Evolutionary conservation across 2,797 vertebrate genomes (phyloP).

Genomic region (Oryzias sinensis): DNA sequence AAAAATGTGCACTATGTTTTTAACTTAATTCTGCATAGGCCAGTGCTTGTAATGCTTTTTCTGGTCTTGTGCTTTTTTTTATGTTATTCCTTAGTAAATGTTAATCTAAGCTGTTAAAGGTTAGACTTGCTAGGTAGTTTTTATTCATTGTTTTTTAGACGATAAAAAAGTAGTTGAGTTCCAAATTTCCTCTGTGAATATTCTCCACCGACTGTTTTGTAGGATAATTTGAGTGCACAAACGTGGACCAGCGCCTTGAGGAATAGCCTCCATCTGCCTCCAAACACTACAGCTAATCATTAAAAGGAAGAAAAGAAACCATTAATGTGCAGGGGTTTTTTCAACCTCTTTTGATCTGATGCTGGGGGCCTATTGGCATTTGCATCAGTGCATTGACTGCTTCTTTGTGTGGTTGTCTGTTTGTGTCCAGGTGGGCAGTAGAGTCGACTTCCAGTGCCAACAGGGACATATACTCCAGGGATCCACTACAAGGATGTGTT

Average conservation of each 20-base stretch:
- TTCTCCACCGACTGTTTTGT: conserved; percentile 29
- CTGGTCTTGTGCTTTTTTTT: too few species aligned
- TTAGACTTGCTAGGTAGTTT: too few species aligned
- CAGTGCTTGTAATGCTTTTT: conserved; percentile 36
- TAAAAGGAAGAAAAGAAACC: conserved; percentile 34
- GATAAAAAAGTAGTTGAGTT: conserved; percentile 7
- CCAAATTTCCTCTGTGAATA: conserved; percentile 17
- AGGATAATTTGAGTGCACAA: conserved; percentile 40
- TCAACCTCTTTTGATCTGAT: conserved; percentile 55
- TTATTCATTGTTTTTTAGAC: too few species aligned
- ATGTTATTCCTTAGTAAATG: too few species aligned
- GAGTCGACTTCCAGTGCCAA: conserved; percentile 92
- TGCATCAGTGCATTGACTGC: conserved; percentile 64
- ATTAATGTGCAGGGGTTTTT: conserved; percentile 36
- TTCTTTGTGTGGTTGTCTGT: conserved; percentile 52
- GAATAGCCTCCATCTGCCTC: conserved; percentile 53
- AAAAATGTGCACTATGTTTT: conserved; percentile 45
- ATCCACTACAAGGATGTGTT: conserved; percentile 90
- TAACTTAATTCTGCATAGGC: conserved; percentile 44
- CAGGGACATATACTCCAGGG: conserved; percentile 93
- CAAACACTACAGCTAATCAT: conserved; percentile 56
- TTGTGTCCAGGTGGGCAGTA: conserved; percentile 85
- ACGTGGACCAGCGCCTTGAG: conserved; percentile 42
- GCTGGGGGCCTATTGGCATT: conserved; percentile 62
- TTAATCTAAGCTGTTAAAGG: too few species aligned